Percentiles rank a stretch among this genome's conserved stretches.
Evolutionary conservation across 2,888 invertebrate species (phyloP).

Genomic region (Smittia sp.): DNA sequence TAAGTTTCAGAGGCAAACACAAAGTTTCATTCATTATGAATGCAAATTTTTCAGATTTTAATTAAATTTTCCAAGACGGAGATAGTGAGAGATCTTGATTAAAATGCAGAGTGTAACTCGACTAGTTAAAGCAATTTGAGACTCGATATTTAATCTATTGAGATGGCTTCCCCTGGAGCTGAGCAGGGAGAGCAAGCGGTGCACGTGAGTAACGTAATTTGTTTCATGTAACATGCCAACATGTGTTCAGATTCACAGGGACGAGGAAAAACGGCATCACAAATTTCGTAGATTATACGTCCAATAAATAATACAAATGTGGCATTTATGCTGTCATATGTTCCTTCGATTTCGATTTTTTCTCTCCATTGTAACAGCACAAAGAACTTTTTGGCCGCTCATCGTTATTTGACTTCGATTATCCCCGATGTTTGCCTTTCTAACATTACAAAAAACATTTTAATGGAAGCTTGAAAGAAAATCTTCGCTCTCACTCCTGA

Average conservation of each 20-base stretch:
- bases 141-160: not conserved
- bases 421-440: not conserved
- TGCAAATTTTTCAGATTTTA: not conserved
- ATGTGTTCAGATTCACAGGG: not conserved
- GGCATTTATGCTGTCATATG: conserved; percentile 3
- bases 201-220: not conserved
- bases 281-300: not conserved
- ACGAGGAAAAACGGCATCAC: not conserved
- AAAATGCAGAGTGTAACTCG: not conserved
- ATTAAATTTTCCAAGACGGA: not conserved
- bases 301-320: conserved; percentile 8
- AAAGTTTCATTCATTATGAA: too few relatives aligned
- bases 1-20: too few relatives aligned
- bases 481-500: too few relatives aligned
- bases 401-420: not conserved
- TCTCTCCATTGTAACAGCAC: not conserved
- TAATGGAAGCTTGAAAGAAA: not conserved
- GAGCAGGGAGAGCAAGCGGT: not conserved
- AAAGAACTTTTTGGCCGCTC: not conserved
- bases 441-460: not conserved
- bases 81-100: not conserved
- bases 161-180: not conserved
- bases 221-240: not conserved
- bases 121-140: not conserved
- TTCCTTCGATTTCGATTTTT: not conserved